Conservation (phyloP, 2,888 invertebrate species). For the Stictocephala bisonia region DNA sequence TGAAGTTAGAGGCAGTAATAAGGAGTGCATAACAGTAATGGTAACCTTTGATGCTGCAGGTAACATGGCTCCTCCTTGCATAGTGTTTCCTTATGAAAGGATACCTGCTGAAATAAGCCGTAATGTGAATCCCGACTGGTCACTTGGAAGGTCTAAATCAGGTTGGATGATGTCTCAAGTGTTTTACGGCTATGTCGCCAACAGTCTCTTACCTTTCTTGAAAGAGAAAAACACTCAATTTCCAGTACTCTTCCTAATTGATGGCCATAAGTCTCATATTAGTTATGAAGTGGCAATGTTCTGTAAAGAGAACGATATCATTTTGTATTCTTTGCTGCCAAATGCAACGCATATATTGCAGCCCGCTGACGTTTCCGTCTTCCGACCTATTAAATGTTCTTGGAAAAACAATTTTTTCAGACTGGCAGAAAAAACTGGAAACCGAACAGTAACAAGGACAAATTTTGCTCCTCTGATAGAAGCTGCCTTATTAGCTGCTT, state of each 20-base stretch:
- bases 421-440: neutral
- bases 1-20: constrained; percentile 2
- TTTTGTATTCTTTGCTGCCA: neutral
- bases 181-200: neutral
- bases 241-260: constrained; percentile 16
- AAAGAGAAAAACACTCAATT: constrained; percentile 43
- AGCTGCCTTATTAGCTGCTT: neutral
- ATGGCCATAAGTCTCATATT: constrained; percentile 23
- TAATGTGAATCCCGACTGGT: constrained; percentile 30
- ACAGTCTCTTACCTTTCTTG: constrained; percentile 28
- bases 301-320: constrained; percentile 17
- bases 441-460: neutral
- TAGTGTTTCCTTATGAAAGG: constrained; percentile 8
- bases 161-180: constrained; percentile 27
- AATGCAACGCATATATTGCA: neutral
- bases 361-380: neutral
- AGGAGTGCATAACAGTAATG: constrained; percentile 5
- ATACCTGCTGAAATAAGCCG: constrained; percentile 29
- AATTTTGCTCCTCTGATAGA: constrained; percentile 28
- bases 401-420: constrained; percentile 10
- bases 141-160: constrained; percentile 7
- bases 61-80: constrained; percentile 29
- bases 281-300: constrained; percentile 25
- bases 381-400: neutral
- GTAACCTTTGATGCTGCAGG: constrained; percentile 27